phyloP scores from a whole-genome alignment of 2,888 invertebrate species.

The Unio delphinus region DNA sequence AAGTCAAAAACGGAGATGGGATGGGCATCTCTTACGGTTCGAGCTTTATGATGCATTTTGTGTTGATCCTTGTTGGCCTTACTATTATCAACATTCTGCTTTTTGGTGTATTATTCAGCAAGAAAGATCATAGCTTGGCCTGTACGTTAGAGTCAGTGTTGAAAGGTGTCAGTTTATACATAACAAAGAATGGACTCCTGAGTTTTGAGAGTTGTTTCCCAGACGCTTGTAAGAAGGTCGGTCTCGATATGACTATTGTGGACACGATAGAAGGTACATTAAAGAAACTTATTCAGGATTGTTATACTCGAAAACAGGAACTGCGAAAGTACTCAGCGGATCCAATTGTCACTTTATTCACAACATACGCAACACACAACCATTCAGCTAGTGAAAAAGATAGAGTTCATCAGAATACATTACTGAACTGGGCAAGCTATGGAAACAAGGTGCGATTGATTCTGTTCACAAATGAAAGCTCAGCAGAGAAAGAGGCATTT shows the following conservation, averaged over 20 bases:
- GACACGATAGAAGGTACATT: conserved; percentile 4
- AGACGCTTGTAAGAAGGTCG: conserved; percentile 7
- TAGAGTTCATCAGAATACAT: conserved; percentile 38
- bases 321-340: not conserved
- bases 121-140: not conserved
- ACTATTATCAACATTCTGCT: conserved; percentile 18
- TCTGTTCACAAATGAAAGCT: conserved; percentile 37
- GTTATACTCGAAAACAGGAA: conserved; percentile 1
- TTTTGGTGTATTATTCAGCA: conserved; percentile 12
- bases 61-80: not conserved
- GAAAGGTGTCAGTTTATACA: conserved; percentile 17
- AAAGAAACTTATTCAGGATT: conserved; percentile 9
- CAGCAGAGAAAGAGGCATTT: conserved; percentile 11
- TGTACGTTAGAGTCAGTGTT: conserved; percentile 27
- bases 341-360: conserved; percentile 28
- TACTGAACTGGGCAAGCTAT: conserved; percentile 40
- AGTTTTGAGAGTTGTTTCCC: conserved; percentile 9
- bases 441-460: conserved; percentile 32
- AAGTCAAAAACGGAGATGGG: too few species aligned
- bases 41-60: too few species aligned
- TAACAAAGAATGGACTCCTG: conserved; percentile 13
- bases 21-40: too few species aligned
- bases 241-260: conserved; percentile 5
- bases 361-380: conserved; percentile 27
- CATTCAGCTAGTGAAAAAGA: conserved; percentile 28